Percentiles rank a stretch among this genome's conserved stretches.
Evolutionary conservation across 2,888 invertebrate genomes (phyloP).

Genomic region (Epinotia bilunana): DNA sequence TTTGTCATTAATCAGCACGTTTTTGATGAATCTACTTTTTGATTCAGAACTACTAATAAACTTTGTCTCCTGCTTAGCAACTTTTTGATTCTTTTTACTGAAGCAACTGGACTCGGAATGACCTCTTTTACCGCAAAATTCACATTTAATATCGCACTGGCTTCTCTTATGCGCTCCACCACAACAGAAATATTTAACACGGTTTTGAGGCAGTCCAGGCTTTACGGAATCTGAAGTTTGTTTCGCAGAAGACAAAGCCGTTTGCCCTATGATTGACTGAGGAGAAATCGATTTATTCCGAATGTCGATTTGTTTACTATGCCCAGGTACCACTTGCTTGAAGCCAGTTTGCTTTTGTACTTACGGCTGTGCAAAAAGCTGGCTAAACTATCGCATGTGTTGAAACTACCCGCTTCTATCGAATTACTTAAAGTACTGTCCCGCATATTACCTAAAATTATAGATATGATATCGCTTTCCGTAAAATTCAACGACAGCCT

Average conservation of each 20-base stretch:
- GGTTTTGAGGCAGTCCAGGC: neutral
- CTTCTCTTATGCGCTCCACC: neutral
- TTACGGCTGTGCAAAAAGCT: neutral
- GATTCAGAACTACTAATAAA: neutral
- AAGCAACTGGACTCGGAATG: neutral
- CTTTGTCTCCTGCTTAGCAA: neutral
- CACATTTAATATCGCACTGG: slow-evolving; percentile 1
- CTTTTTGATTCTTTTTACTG: slow-evolving; percentile 3
- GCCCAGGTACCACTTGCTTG: neutral
- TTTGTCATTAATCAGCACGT: neutral
- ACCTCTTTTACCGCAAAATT: slow-evolving; percentile 4
- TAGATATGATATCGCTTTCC: slow-evolving; percentile 14
- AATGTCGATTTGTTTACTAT: neutral
- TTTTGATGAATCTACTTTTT: neutral
- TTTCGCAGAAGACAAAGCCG: no score
- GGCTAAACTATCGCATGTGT: slow-evolving; percentile 6
- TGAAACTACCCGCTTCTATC: slow-evolving; percentile 9
- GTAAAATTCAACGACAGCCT: slow-evolving; percentile 9
- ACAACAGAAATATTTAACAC: neutral
- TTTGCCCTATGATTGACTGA: neutral
- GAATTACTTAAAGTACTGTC: slow-evolving; percentile 9
- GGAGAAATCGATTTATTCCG: neutral
- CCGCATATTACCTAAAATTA: slow-evolving; percentile 9
- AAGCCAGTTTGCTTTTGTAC: neutral
- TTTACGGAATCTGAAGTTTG: neutral